phyloP scores from a whole-genome alignment of 2,113 vertebrate genomes.

The Cinclus mexicanus region DNA sequence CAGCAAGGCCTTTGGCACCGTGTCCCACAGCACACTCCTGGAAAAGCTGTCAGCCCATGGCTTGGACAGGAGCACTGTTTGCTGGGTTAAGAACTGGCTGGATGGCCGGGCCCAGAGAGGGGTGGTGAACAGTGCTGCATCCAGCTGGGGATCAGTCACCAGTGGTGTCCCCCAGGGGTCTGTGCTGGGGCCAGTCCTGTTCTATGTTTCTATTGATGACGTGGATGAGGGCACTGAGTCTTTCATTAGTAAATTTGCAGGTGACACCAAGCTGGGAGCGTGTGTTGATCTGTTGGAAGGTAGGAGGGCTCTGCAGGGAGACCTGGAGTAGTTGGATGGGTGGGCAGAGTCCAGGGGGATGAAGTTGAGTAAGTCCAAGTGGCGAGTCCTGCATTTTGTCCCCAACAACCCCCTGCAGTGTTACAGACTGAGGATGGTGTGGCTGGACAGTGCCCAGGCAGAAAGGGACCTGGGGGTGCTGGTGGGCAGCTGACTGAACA shows the following conservation, averaged over 20 bases:
- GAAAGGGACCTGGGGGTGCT: neutral
- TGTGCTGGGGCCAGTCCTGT: neutral
- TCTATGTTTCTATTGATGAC: rapidly evolving
- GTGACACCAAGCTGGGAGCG: too few species aligned
- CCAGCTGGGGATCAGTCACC: neutral
- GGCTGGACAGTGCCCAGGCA: neutral
- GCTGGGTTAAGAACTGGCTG: neutral
- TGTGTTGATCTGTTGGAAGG: neutral
- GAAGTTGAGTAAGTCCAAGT: too few species aligned
- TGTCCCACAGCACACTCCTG: neutral
- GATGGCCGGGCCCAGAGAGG: too few species aligned
- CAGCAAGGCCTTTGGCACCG: neutral
- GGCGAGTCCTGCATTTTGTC: rapidly evolving
- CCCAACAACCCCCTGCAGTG: neutral
- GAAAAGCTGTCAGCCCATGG: neutral
- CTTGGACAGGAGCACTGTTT: neutral
- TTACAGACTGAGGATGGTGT: neutral
- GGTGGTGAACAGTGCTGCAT: neutral
- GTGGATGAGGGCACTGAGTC: neutral
- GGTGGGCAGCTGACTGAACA: neutral
- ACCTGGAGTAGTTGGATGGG: too few species aligned
- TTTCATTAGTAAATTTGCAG: neutral
- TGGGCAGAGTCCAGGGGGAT: neutral
- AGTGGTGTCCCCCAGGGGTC: neutral
- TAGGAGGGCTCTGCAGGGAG: neutral